phyloP scores from a whole-genome alignment of 1,140 invertebrate genomes.

The Microvelia longipes region DNA sequence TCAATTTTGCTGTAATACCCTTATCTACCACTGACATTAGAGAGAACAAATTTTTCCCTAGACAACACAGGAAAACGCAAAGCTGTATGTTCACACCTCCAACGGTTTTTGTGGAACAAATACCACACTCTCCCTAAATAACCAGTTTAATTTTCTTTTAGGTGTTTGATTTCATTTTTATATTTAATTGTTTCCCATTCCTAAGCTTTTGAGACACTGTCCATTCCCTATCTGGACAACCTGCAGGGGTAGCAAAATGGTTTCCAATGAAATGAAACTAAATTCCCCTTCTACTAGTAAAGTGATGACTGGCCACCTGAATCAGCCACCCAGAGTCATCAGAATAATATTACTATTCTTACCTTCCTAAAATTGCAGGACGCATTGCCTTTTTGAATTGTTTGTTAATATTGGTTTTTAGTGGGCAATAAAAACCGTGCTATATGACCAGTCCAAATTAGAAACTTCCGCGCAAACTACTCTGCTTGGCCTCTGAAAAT shows the following conservation, averaged over 20 bases:
- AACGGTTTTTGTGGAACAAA: too few species aligned
- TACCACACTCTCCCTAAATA: conserved; percentile 27
- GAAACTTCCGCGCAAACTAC: conserved; percentile 16
- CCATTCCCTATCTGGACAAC: conserved; percentile 20
- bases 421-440: not conserved
- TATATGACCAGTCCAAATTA: not conserved
- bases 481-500: not conserved
- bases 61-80: too few species aligned
- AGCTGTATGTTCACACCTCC: too few species aligned
- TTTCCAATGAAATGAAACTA: not conserved
- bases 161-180: conserved; percentile 17
- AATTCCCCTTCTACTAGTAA: not conserved
- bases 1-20: not conserved
- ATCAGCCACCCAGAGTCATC: not conserved
- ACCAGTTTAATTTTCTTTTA: conserved; percentile 18
- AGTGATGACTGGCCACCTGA: not conserved
- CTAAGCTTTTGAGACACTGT: conserved; percentile 15
- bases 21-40: not conserved
- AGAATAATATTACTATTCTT: not conserved
- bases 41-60: conserved; percentile 2
- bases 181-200: conserved; percentile 19
- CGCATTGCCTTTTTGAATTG: not conserved
- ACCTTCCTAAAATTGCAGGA: not conserved
- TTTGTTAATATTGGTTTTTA: not conserved
- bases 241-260: conserved; percentile 12